phyloP scores from a whole-genome alignment of 2,888 invertebrate species.

The Exephanes ischioxanthus region DNA sequence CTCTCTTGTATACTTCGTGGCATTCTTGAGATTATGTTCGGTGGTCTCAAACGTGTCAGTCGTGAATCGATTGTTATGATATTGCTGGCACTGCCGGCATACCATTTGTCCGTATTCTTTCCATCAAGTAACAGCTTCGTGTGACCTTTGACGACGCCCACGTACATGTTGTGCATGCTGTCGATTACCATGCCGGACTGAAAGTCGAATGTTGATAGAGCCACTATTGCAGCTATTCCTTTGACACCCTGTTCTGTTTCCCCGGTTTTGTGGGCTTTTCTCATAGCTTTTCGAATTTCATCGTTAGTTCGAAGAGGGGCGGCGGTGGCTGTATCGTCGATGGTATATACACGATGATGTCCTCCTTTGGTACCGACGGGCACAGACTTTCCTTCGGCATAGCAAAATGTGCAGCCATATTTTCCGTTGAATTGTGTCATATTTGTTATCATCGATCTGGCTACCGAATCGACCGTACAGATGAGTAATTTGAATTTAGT shows the following conservation, averaged over 20 bases:
- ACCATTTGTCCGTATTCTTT: too few species aligned
- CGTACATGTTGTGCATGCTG: too few species aligned
- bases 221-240: constrained; percentile 26
- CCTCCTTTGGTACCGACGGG: background rate
- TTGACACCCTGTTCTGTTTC: background rate
- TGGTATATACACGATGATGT: background rate
- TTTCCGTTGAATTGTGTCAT: constrained; percentile 9
- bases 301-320: background rate
- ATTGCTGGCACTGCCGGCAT: too few species aligned
- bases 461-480: background rate
- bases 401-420: constrained; percentile 24
- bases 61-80: too few species aligned
- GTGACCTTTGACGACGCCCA: too few species aligned
- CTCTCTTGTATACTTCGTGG: too few species aligned
- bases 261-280: background rate
- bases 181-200: constrained; percentile 33
- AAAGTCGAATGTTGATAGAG: constrained; percentile 45
- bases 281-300: background rate
- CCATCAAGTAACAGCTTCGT: too few species aligned
- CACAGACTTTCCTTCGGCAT: constrained; percentile 3
- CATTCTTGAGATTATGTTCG: too few species aligned
- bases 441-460: background rate
- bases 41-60: too few species aligned
- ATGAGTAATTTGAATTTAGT: background rate
- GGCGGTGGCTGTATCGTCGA: background rate